Percentiles rank a stretch among this genome's conserved stretches.
Conservation (phyloP, 2,888 invertebrate genomes). For the Rhogogaster chlorosoma region DNA sequence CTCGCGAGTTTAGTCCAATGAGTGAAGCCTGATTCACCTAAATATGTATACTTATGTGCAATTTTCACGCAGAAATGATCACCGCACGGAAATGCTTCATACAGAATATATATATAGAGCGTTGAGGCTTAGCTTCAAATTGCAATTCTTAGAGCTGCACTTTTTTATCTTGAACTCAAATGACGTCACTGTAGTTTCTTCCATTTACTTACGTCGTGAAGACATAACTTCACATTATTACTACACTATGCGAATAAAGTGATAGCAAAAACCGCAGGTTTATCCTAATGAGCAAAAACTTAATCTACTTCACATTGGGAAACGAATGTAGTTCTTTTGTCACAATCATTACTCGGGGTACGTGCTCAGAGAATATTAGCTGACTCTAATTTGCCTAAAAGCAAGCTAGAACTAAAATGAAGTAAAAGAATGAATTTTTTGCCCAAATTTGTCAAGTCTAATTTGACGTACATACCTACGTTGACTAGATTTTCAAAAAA, state of each 20-base stretch:
- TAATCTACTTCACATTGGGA: neutral
- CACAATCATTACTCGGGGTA: neutral
- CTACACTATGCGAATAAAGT: neutral
- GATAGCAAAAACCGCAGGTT: neutral
- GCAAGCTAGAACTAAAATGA: neutral
- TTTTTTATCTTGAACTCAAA: neutral
- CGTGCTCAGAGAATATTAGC: neutral
- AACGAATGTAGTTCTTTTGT: neutral
- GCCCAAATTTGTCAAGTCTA: neutral
- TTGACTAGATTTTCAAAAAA: neutral
- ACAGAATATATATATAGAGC: neutral
- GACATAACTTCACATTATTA: neutral
- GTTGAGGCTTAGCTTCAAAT: neutral
- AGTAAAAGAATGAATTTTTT: neutral
- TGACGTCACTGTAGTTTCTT: neutral
- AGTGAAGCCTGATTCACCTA: neutral
- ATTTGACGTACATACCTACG: neutral
- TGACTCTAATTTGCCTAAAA: neutral
- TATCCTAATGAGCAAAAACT: neutral
- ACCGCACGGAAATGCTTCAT: neutral
- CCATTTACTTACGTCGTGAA: neutral
- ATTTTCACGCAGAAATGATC: neutral
- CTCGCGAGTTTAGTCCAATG: conserved; percentile 13
- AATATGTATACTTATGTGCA: neutral
- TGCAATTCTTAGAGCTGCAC: neutral